Percentiles rank a stretch among this genome's conserved stretches.
phyloP scores from a whole-genome alignment of 2,888 invertebrate species.

The Latrodectus hesperus region DNA sequence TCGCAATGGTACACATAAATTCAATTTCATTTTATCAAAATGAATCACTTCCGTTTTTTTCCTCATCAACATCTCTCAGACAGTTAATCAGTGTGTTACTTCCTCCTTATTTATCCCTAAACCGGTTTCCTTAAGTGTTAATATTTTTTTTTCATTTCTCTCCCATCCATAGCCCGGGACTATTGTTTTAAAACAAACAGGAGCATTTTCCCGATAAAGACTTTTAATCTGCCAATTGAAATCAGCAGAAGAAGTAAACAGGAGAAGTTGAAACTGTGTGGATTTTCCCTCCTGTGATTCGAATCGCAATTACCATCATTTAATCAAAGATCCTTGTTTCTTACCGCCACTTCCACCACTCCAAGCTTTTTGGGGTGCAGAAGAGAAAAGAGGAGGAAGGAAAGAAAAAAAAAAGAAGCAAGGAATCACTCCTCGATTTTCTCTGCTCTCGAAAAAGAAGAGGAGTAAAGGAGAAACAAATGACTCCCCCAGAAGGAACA shows the following conservation, averaged over 20 bases:
- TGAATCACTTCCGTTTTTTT: no score
- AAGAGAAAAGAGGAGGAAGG: not conserved
- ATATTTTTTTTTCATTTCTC: not conserved
- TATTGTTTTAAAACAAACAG: conserved; percentile 2
- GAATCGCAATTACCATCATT: conserved; percentile 45
- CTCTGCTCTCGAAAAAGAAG: conserved; percentile 2
- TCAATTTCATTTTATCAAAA: no score
- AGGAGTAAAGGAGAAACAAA: conserved; percentile 15
- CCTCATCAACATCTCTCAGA: no score
- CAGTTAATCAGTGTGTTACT: no score
- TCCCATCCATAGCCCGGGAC: not conserved
- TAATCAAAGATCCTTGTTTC: conserved; percentile 39
- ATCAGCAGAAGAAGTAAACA: not conserved
- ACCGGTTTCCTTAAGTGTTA: no score
- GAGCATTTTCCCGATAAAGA: conserved; percentile 21
- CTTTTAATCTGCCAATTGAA: conserved; percentile 43
- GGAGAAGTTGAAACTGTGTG: not conserved
- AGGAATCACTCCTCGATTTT: conserved; percentile 14
- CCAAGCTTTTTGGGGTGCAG: no score
- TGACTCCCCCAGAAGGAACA: conserved; percentile 28
- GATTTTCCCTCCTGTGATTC: conserved; percentile 26
- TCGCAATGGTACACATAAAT: no score
- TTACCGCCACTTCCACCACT: not conserved
- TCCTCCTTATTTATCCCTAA: no score
- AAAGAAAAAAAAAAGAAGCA: conserved; percentile 4